A percentile compares a stretch with the other conserved stretches of the same genome.
These are phyloP conservation scores for Morus bassanus DNA, from an alignment of 2,797 vertebrate species.

Conservation along the genomic window DNA sequence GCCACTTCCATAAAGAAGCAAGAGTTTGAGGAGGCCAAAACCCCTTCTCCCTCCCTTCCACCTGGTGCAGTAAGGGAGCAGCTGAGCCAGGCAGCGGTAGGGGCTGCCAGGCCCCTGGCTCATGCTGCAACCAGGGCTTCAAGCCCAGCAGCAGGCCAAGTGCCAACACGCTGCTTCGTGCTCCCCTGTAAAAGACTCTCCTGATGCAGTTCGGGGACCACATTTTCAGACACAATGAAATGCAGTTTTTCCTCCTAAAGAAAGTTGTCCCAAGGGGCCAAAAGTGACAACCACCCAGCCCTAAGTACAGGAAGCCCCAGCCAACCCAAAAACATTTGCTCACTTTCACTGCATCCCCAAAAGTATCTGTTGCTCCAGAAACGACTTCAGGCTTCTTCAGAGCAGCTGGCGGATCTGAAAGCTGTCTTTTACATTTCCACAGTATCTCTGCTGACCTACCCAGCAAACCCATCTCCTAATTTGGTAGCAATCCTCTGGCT, in stretches of 20 bases:
- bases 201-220: neutral
- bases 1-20: neutral
- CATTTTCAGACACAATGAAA: neutral
- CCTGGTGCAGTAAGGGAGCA: neutral
- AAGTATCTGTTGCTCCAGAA: neutral
- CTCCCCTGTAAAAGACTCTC: neutral
- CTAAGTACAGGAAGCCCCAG: neutral
- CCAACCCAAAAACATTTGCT: neutral
- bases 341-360: neutral
- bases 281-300: neutral
- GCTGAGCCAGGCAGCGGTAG: rapidly evolving
- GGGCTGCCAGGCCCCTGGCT: rapidly evolving
- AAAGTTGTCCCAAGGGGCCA: neutral
- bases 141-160: neutral
- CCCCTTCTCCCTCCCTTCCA: neutral
- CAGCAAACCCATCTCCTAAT: conserved; percentile 21
- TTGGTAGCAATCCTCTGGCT: conserved; percentile 38
- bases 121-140: neutral
- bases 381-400: neutral
- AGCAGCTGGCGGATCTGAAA: conserved; percentile 6
- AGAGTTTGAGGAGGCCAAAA: neutral
- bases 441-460: neutral
- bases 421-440: conserved; percentile 23
- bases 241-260: neutral
- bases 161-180: neutral